Evolutionary conservation across 2,113 vertebrate genomes (phyloP).

Genomic region (Ancistrus triradiatus): DNA sequence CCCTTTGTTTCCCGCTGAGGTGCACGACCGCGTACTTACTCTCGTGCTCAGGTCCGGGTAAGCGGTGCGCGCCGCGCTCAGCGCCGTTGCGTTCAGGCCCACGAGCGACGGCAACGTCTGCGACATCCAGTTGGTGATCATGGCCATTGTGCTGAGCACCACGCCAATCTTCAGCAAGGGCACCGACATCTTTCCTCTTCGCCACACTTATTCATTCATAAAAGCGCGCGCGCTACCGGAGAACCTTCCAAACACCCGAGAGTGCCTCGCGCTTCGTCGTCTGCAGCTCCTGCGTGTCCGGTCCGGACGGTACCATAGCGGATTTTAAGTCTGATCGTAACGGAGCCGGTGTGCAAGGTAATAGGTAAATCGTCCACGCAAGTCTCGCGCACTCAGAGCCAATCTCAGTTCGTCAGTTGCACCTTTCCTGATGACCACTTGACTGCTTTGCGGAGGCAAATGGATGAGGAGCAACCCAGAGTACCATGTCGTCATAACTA

Average conservation of each 20-base stretch:
- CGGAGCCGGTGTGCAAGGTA: constrained; percentile 5
- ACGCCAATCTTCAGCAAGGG: constrained; percentile 95
- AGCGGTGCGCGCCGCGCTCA: constrained; percentile 83
- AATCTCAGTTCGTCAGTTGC: too few species aligned
- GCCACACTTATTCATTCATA: constrained; percentile 78
- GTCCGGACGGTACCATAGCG: constrained; percentile 54
- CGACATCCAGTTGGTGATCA: constrained; percentile 99
- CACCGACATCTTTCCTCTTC: constrained; percentile 82
- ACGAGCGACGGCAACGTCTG: constrained; percentile 95
- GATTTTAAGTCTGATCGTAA: too few species aligned
- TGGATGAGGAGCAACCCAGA: too few species aligned
- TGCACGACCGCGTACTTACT: constrained; percentile 78
- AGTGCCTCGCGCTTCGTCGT: constrained; percentile 55
- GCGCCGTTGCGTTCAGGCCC: constrained; percentile 90
- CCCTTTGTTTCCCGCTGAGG: too few species aligned
- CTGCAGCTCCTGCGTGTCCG: constrained; percentile 54
- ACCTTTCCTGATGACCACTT: too few species aligned
- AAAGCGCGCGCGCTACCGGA: constrained; percentile 52
- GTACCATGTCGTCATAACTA: constrained; percentile 1
- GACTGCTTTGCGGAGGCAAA: too few species aligned
- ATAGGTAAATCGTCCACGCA: too few species aligned
- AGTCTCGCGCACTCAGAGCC: too few species aligned
- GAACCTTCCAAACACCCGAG: constrained; percentile 60
- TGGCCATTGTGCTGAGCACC: constrained; percentile 98
- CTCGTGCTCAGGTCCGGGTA: constrained; percentile 88